A percentile compares a stretch with the other conserved stretches of the same genome.
Evolutionary conservation across 2,888 invertebrate species (phyloP).

Genomic region (Molanna angustata): DNA sequence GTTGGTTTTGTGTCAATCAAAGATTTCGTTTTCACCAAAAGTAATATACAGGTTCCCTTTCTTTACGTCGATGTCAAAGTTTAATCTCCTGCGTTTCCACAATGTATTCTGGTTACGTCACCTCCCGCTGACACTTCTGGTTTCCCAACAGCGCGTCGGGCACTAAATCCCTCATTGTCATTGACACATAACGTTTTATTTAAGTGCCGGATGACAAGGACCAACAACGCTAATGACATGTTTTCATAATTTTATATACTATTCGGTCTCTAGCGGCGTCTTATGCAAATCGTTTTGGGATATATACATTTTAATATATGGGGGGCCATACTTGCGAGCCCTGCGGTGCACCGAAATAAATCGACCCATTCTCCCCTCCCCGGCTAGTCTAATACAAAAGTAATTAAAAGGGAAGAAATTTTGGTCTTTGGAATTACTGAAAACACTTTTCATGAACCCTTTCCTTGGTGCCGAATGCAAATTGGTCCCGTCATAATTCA

Average conservation of each 20-base stretch:
- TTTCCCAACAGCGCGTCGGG: too few species aligned
- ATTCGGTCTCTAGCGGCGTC: conserved; percentile 8
- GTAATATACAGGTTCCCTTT: too few species aligned
- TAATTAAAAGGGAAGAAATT: conserved; percentile 27
- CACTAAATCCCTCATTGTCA: conserved; percentile 1
- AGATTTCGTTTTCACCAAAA: too few species aligned
- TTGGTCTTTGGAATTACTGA: conserved; percentile 6
- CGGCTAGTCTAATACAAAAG: conserved; percentile 24
- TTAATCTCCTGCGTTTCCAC: too few species aligned
- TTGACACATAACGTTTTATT: conserved; percentile 18
- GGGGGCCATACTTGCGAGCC: conserved; percentile 8
- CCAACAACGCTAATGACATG: conserved; percentile 24
- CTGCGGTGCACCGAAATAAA: conserved; percentile 26
- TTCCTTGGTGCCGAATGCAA: conserved; percentile 22
- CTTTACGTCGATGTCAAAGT: too few species aligned
- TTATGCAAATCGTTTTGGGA: conserved; percentile 16
- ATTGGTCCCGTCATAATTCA: conserved; percentile 19
- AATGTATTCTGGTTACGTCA: too few species aligned
- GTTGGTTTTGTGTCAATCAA: too few species aligned
- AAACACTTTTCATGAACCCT: conserved; percentile 25
- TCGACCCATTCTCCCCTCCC: conserved; percentile 2
- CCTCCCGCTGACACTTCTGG: too few species aligned
- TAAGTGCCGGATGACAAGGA: conserved; percentile 14
- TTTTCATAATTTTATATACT: conserved; percentile 29
- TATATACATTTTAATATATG: neutral